Evolutionary conservation across 2,888 invertebrate genomes (phyloP), one percentile per base, ranked within the genome.

Genomic region (Rhorus exstirpatorius): DNA sequence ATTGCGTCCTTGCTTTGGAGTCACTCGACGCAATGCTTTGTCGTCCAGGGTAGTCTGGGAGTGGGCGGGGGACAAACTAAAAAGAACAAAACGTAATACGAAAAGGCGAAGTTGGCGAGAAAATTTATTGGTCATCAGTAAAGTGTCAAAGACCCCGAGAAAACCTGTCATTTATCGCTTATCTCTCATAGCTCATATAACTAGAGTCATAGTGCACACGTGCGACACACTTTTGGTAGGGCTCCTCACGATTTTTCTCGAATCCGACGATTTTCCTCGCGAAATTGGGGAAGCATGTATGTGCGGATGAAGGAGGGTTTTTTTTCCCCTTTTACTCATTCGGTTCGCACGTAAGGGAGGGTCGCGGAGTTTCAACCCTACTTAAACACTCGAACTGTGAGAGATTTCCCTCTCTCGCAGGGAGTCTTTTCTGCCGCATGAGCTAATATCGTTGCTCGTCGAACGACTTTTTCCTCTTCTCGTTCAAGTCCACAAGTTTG

Each of bases 121-220:
- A 75, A 55, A 65, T 51, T 75, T 75, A 75, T 44, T 38, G 44
- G n/a, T n/a, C n/a, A n/a, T 4, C 74, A 61, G 61, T 38, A 17
- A 65, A 75, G 51, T 63, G 63, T 65, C 63, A 65, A 53, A 75
- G 53, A 6, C 17, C 31, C 31, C 6, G 44, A 44, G 61, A 53
- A 53, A 65, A 31, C 10, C 51, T 38, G 58, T 58, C 58, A 58
- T 74, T 63, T 75, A 17, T 26, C 44, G 41, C 53, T 55, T 74
- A 31, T 53, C 53, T 41, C 31, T 61, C 46, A 8, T 44, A 14
- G 31, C 44, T 38, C 7, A 8, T 63, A n/a, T 41, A 53, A 68
- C 53, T 14, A 35, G 21, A 38, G 51, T 10, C 38, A 51, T 31
- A 17, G 49, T 17, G 49, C 65, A 49, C 31, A 49, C 49, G 65